phyloP scores from a whole-genome alignment of 2,113 vertebrate genomes.

The Panurus biarmicus region DNA sequence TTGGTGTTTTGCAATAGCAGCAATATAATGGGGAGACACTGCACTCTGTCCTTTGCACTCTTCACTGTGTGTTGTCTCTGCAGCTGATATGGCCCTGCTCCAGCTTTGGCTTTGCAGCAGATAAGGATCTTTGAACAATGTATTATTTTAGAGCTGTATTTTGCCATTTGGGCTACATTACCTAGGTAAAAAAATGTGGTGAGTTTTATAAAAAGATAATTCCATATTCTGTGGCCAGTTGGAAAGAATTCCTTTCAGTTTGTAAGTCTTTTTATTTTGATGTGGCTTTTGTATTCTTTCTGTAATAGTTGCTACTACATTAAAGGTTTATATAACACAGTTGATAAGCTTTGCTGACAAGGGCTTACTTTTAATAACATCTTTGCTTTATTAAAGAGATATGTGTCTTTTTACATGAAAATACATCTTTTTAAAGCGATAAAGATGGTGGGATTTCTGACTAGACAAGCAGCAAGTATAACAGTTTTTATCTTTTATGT shows the following conservation, averaged over 20 bases:
- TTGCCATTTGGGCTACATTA: neutral
- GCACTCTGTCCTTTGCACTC: slow-evolving; percentile 15
- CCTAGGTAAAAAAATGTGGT: neutral
- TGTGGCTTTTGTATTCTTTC: slow-evolving; percentile 17
- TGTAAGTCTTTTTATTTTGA: neutral
- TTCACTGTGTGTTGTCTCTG: neutral
- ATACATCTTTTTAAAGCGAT: slow-evolving; percentile 10
- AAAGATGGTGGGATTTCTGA: slow-evolving; percentile 38
- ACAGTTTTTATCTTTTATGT: slow-evolving; percentile 22
- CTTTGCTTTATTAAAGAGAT: slow-evolving; percentile 36
- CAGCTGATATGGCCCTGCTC: slow-evolving; percentile 4
- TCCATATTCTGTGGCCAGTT: neutral
- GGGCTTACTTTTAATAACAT: slow-evolving; percentile 32
- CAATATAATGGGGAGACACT: neutral
- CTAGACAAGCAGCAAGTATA: slow-evolving; percentile 1
- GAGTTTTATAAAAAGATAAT: slow-evolving; percentile 13
- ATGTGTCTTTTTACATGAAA: slow-evolving; percentile 21
- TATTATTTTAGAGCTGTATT: slow-evolving; percentile 11
- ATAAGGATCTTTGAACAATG: slow-evolving; percentile 23
- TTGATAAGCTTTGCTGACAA: slow-evolving; percentile 14
- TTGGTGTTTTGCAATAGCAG: slow-evolving; percentile 3
- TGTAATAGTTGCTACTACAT: neutral
- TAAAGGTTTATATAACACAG: neutral
- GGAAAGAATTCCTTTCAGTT: slow-evolving; percentile 36
- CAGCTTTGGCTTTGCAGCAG: slow-evolving; percentile 28